A percentile compares a stretch with the other conserved stretches of the same genome.
phyloP scores from a whole-genome alignment of 2,888 invertebrate species.

The Tryphoninae sp. region DNA sequence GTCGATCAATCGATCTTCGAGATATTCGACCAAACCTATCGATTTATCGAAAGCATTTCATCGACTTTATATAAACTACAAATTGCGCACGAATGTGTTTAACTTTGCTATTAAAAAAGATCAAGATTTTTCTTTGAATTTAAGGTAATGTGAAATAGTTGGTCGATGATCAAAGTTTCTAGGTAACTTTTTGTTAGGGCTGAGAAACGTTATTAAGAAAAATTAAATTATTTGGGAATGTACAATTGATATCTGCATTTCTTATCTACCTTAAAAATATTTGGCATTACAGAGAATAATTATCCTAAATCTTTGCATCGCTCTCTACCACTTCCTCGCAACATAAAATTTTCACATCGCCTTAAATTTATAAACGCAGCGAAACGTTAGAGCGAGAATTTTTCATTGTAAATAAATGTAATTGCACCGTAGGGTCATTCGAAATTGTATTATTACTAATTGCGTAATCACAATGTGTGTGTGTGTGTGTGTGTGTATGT shows the following conservation, averaged over 20 bases:
- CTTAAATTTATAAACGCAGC: slow-evolving; percentile 5
- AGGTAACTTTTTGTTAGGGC: too few relatives aligned
- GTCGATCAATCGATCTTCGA: not conserved
- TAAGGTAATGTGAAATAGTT: not conserved
- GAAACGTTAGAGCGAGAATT: slow-evolving; percentile 25
- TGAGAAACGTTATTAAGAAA: too few relatives aligned
- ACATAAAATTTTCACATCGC: not conserved
- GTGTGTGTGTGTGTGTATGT: not conserved
- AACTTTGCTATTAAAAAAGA: too few relatives aligned
- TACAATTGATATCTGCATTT: too few relatives aligned
- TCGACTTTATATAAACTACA: not conserved
- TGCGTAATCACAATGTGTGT: slow-evolving; percentile 16
- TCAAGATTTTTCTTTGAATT: too few relatives aligned
- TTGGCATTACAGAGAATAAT: too few relatives aligned
- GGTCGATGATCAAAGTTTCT: not conserved
- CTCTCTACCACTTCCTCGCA: not conserved
- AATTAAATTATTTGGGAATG: too few relatives aligned
- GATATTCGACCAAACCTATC: not conserved
- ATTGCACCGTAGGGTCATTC: slow-evolving; percentile 34
- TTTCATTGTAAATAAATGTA: slow-evolving; percentile 52
- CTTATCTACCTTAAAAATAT: too few relatives aligned
- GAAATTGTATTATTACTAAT: slow-evolving; percentile 46
- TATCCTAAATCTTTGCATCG: not conserved
- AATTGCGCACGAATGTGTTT: not conserved
- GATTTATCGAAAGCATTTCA: not conserved